phyloP scores from a whole-genome alignment of 2,113 vertebrate species.

The Diphyllodes magnificus region DNA sequence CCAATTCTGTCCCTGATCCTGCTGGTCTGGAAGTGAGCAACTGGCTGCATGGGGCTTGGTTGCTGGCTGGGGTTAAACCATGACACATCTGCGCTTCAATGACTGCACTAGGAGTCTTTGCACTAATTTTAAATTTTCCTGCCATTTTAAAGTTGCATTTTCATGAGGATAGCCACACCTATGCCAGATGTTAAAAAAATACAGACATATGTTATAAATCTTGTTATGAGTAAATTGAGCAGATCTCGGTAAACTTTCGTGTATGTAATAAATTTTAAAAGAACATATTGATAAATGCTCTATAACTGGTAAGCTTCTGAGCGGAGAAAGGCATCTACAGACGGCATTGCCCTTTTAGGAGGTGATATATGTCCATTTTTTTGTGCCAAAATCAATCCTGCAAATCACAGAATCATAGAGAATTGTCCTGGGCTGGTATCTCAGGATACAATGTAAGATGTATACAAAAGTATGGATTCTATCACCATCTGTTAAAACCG shows the following conservation, averaged over 20 bases:
- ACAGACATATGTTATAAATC: background rate
- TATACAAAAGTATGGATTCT: too few relatives aligned
- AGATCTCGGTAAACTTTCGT: background rate
- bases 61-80: background rate
- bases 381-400: background rate
- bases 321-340: background rate
- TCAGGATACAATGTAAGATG: background rate
- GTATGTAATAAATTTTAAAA: background rate
- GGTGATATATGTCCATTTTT: background rate
- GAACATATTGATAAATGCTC: background rate
- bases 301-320: background rate
- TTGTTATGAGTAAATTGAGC: background rate
- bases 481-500: too few relatives aligned
- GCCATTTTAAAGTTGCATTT: background rate
- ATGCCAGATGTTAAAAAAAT: background rate
- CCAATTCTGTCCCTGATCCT: background rate
- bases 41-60: background rate
- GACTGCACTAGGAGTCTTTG: background rate
- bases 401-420: background rate
- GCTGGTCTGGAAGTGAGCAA: background rate
- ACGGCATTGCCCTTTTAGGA: background rate
- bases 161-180: background rate
- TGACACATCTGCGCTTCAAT: background rate
- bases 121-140: background rate
- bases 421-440: background rate